phyloP scores from a whole-genome alignment of 2,113 vertebrate species.

The Chlamydotis undulata region DNA sequence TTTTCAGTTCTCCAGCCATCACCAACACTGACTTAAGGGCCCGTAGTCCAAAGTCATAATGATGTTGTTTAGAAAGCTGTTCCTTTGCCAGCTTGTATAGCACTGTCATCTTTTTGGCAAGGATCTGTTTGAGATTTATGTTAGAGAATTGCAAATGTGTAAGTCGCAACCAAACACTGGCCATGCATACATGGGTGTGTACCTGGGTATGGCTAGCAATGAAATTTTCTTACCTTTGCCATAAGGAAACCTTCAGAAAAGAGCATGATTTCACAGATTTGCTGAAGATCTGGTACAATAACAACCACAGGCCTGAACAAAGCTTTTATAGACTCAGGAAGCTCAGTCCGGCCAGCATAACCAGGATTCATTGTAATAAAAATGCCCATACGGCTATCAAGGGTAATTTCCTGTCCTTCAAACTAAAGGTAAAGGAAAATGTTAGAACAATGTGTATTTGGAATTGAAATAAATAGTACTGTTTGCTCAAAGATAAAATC shows the following conservation, averaged over 20 bases:
- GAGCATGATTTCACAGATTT: slow-evolving; percentile 99
- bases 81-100: slow-evolving; percentile 93
- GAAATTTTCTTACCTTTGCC: slow-evolving; percentile 84
- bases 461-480: background rate
- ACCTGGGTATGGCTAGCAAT: background rate
- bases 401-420: slow-evolving; percentile 90
- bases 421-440: slow-evolving; percentile 76
- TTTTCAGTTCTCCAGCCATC: slow-evolving; percentile 96
- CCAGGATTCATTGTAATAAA: slow-evolving; percentile 99
- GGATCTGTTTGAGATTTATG: slow-evolving; percentile 71
- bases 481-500: background rate
- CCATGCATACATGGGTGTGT: background rate
- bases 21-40: slow-evolving; percentile 95
- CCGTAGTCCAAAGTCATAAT: slow-evolving; percentile 96
- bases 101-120: slow-evolving; percentile 99
- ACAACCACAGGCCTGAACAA: slow-evolving; percentile 96
- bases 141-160: background rate
- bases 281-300: slow-evolving; percentile 94
- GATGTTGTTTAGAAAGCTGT: slow-evolving; percentile 95
- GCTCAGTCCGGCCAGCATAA: slow-evolving; percentile 93
- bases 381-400: slow-evolving; percentile 91
- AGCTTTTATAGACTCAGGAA: slow-evolving; percentile 96
- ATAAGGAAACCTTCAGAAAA: slow-evolving; percentile 95
- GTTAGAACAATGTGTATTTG: background rate
- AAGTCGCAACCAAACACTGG: background rate